A percentile compares a stretch with the other conserved stretches of the same genome.
Conservation (phyloP, 2,888 invertebrate species). For the Pantelozetes paolii region DNA sequence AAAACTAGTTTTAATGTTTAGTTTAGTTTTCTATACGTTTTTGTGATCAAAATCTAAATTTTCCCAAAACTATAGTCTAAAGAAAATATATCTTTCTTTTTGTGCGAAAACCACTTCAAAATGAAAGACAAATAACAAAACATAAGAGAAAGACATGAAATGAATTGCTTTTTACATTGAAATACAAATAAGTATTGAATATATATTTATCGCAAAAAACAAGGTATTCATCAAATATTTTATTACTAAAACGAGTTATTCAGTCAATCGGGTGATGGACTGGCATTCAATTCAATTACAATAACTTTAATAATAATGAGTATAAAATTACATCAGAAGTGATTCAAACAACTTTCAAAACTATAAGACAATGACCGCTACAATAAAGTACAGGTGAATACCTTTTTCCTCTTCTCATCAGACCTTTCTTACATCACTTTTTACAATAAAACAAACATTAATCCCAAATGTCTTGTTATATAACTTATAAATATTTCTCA, state of each 20-base stretch:
- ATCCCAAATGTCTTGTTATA: no score
- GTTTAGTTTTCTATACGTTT: slow-evolving; percentile 4
- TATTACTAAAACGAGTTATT: slow-evolving; percentile 21
- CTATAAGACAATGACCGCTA: slow-evolving; percentile 34
- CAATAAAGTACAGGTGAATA: background rate
- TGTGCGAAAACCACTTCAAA: background rate
- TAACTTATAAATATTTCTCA: no score
- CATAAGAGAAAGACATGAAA: no score
- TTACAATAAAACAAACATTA: background rate
- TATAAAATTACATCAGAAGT: slow-evolving; percentile 24
- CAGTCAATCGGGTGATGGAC: background rate
- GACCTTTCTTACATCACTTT: background rate
- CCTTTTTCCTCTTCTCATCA: background rate
- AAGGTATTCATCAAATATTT: slow-evolving; percentile 1
- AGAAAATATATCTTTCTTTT: background rate
- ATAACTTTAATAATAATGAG: slow-evolving; percentile 31
- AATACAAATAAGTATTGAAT: slow-evolving; percentile 2
- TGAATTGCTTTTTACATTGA: background rate
- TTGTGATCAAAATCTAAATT: slow-evolving; percentile 27
- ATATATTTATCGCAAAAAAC: background rate
- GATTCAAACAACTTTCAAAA: slow-evolving; percentile 24
- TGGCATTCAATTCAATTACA: slow-evolving; percentile 31
- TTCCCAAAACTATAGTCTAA: slow-evolving; percentile 16
- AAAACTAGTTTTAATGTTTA: slow-evolving; percentile 23
- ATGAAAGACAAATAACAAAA: background rate